Conservation (phyloP, 1,140 invertebrate species). For the Phymorhynchus buccinoides region DNA sequence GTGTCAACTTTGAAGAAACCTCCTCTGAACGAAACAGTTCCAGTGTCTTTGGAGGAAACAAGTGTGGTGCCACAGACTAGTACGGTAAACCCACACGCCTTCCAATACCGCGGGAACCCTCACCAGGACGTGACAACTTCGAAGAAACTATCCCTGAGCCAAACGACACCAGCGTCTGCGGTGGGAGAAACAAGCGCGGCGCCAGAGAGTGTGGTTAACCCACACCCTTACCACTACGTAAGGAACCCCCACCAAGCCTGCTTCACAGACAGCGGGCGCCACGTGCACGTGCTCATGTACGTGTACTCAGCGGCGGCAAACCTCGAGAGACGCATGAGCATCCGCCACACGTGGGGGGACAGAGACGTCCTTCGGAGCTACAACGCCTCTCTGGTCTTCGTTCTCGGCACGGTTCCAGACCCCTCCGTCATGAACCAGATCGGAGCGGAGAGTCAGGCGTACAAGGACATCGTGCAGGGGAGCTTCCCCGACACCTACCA, state of each 20-base stretch:
- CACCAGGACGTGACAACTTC: constrained; percentile 32
- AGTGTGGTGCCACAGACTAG: too few species aligned
- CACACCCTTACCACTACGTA: constrained; percentile 54
- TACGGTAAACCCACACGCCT: background rate
- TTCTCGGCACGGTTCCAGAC: constrained; percentile 79
- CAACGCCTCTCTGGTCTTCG: constrained; percentile 76
- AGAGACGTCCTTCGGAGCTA: constrained; percentile 45
- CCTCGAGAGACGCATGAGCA: constrained; percentile 60
- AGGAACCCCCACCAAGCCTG: constrained; percentile 51
- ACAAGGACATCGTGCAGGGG: constrained; percentile 85
- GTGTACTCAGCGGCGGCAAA: constrained; percentile 65
- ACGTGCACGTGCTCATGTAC: constrained; percentile 60
- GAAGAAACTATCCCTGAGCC: too few species aligned
- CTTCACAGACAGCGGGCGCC: background rate
- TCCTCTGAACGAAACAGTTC: too few species aligned
- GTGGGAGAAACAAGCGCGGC: background rate
- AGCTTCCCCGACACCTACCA: constrained; percentile 85
- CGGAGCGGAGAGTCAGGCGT: constrained; percentile 77
- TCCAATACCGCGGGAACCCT: constrained; percentile 5
- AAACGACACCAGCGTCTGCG: background rate
- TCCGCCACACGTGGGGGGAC: constrained; percentile 71
- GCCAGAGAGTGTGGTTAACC: constrained; percentile 47
- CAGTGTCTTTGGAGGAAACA: too few species aligned
- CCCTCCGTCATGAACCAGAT: constrained; percentile 73
- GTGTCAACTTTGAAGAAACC: too few species aligned